A percentile compares a stretch with the other conserved stretches of the same genome.
Conservation (phyloP, 2,113 vertebrate genomes). For the Neodontobutis hainanensis region DNA sequence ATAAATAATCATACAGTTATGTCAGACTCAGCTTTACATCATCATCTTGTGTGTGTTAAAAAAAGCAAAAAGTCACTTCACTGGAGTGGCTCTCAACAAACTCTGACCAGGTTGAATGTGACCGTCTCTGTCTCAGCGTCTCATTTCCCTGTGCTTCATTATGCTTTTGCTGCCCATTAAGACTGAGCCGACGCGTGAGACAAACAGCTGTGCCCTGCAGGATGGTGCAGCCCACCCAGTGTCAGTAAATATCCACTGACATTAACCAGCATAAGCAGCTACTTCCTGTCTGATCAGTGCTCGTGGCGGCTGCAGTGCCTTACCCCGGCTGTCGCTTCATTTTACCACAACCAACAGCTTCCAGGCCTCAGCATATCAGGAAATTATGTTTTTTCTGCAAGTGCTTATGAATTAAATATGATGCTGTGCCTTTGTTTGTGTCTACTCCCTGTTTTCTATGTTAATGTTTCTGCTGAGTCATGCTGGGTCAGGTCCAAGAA, state of each 20-base stretch:
- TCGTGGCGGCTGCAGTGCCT: slow-evolving; percentile 25
- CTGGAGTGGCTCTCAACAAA: slow-evolving; percentile 1
- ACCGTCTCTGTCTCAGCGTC: slow-evolving; percentile 16
- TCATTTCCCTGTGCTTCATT: slow-evolving; percentile 35
- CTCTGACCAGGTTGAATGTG: slow-evolving; percentile 15
- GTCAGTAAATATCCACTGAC: slow-evolving; percentile 63
- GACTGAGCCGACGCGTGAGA: slow-evolving; percentile 37
- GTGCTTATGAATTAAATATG: slow-evolving; percentile 63
- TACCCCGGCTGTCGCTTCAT: slow-evolving; percentile 2
- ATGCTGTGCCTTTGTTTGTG: slow-evolving; percentile 33
- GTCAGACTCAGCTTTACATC: too few relatives aligned
- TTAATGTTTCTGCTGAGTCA: slow-evolving; percentile 59
- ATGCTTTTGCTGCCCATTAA: slow-evolving; percentile 38
- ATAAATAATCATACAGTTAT: too few relatives aligned
- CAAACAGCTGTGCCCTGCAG: slow-evolving; percentile 51
- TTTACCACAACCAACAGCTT: slow-evolving; percentile 13
- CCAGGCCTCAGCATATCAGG: slow-evolving; percentile 8
- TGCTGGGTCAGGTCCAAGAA: slow-evolving; percentile 23
- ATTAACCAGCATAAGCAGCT: slow-evolving; percentile 49
- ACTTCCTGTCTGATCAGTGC: slow-evolving; percentile 47
- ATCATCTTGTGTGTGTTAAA: too few relatives aligned
- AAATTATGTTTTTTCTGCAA: slow-evolving; percentile 11
- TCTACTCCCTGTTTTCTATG: slow-evolving; percentile 26
- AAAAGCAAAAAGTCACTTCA: too few relatives aligned
- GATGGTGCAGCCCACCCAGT: slow-evolving; percentile 46